Base-by-base conservation (phyloP, 2,113 vertebrate genomes). In the Lates calcarifer region DNA sequence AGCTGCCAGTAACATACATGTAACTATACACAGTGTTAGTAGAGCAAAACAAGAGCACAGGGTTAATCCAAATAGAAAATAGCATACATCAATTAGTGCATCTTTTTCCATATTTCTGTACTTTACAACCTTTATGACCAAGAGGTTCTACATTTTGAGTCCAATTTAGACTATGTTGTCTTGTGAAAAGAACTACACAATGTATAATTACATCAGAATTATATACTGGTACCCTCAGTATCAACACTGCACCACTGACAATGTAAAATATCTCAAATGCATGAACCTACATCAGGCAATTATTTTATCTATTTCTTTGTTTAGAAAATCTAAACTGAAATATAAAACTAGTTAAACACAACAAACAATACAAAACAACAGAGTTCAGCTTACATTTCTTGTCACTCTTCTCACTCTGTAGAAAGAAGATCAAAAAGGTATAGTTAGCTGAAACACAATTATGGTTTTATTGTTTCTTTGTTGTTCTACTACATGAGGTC, bases 371-470 rank as follows among this genome's bases (percentile, higher is more conserved):
- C 3, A 71, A 65, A 79, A 87, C 6, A 73, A 51, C 1, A 74
- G 14, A 77, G 66, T 45, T 66, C 3, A 66, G 90, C 98, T 99
- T 98, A 99, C 98, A 98, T 98, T 98, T 99, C 91, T 98, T 98
- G 84, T 97, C 97, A 85, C 96, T 96, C 94, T 96, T 95, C 81
- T 97, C 96, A 92, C 96, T 96, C 98, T 99, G 94, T 75, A 95
- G 97, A 86, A 79, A 94, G 91, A 94, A 91, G 56, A 94, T 8
- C 0, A 74, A 73, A 78, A 57, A 79, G 10, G 14, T 18, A 75
- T 18, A 43, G 49, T 87, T 76, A 90, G 69, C 12, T 82, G 15
- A 24, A 84, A 61, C 7, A 13, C 17, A 35, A 63, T 58, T 22
- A 49, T 20, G 12, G 5, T 18, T 64, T 33, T 6, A 5, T 45